A percentile compares a stretch with the other conserved stretches of the same genome.
Evolutionary conservation across 2,797 vertebrate species (phyloP).

Genomic region (Mionectes olivaceus): DNA sequence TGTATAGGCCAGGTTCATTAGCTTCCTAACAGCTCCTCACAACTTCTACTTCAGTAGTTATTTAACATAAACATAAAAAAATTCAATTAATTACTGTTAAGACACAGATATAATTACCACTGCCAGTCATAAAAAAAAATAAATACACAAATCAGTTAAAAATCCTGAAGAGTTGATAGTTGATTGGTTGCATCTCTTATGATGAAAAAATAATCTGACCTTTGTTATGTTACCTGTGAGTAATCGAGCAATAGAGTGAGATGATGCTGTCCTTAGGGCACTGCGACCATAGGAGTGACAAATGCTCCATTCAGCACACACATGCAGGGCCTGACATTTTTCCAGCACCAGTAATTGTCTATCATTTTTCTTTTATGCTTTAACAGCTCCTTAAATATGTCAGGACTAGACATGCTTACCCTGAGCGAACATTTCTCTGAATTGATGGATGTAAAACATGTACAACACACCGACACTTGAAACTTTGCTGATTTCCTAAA

Average conservation of each 20-base stretch:
- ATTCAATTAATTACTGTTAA: constrained; percentile 32
- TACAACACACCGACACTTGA: constrained; percentile 13
- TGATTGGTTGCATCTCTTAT: neutral
- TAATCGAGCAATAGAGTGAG: neutral
- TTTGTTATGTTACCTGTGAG: neutral
- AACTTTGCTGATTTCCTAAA: constrained; percentile 53
- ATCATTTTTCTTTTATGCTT: constrained; percentile 22
- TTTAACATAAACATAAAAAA: constrained; percentile 15
- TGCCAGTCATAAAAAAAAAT: neutral
- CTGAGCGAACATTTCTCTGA: neutral
- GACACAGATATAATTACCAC: neutral
- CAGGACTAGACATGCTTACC: neutral
- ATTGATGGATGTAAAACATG: constrained; percentile 40
- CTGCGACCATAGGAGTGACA: neutral
- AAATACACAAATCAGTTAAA: neutral
- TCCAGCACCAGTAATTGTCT: neutral
- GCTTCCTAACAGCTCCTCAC: neutral
- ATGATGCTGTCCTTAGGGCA: neutral
- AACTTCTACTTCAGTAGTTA: constrained; percentile 5
- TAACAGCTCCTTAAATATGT: constrained; percentile 16
- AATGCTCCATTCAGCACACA: neutral
- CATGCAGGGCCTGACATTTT: neutral
- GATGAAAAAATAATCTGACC: constrained; percentile 4
- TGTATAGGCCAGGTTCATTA: constrained; percentile 8
- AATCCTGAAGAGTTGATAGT: neutral